A percentile compares a stretch with the other conserved stretches of the same genome.
Conservation (phyloP, 2,113 vertebrate genomes). For the cattle (Bos taurus) region DNA sequence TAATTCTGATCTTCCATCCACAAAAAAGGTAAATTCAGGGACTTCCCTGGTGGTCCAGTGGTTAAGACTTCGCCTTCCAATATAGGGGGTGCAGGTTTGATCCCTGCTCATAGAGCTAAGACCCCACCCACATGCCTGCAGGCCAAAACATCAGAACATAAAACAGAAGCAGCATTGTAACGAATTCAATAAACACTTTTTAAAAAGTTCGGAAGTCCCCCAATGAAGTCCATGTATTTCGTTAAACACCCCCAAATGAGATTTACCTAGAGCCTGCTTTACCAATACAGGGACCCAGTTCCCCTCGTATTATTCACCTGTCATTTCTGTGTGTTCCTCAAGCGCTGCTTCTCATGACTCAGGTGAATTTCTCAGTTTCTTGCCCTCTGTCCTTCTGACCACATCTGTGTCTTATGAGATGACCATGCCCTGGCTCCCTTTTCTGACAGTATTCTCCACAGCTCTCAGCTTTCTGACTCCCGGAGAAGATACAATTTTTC, state of each 20-base stretch:
- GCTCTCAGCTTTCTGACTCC: neutral
- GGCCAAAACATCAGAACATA: neutral
- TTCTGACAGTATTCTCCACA: neutral
- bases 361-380: neutral
- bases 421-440: neutral
- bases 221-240: neutral
- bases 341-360: neutral
- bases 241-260: neutral
- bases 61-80: neutral
- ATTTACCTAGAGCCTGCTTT: neutral
- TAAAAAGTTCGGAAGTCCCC: neutral
- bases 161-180: neutral
- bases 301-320: neutral
- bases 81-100: neutral
- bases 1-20: neutral
- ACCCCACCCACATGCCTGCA: neutral
- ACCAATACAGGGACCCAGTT: neutral
- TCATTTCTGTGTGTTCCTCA: neutral
- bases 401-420: neutral
- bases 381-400: neutral
- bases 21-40: neutral
- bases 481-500: neutral
- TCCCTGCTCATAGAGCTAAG: neutral
- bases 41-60: neutral
- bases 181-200: neutral